These are phyloP conservation scores for Pristis pectinata DNA, from an alignment of 2,797 vertebrate genomes.

Conservation along the genomic window DNA sequence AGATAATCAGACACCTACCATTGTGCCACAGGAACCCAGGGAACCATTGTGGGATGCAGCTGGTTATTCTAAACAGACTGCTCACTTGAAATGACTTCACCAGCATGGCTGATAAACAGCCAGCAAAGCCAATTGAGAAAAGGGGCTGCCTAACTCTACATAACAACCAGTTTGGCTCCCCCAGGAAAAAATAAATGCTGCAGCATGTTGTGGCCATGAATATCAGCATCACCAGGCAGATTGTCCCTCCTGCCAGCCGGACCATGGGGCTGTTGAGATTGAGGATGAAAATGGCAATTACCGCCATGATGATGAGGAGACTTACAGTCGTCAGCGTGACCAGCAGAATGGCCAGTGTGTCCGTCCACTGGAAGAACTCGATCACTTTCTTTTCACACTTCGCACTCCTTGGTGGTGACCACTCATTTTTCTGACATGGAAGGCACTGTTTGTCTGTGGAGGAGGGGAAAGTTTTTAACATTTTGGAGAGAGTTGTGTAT, in stretches of 20 bases:
- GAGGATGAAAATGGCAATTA: neutral
- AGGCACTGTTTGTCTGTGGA: neutral
- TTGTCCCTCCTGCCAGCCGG: neutral
- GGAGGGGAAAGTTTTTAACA: neutral
- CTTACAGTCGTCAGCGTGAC: neutral
- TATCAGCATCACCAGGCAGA: neutral
- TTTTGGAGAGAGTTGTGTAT: neutral
- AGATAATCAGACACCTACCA: neutral
- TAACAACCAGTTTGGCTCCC: neutral
- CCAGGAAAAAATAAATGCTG: slow-evolving; percentile 6
- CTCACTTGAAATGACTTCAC: neutral
- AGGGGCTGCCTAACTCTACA: slow-evolving; percentile 11
- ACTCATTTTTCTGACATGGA: slow-evolving; percentile 4
- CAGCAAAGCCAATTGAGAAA: slow-evolving; percentile 1
- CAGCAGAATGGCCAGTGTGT: neutral
- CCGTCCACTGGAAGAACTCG: neutral
- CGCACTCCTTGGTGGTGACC: neutral
- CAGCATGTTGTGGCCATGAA: neutral
- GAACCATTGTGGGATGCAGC: neutral
- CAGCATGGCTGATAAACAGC: neutral
- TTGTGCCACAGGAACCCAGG: neutral
- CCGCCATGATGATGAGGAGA: neutral
- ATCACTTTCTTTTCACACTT: slow-evolving; percentile 16
- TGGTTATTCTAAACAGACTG: neutral
- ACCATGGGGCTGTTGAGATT: slow-evolving; percentile 4